phyloP scores from a whole-genome alignment of 2,888 invertebrate genomes.

The Calliopum simillimum region DNA sequence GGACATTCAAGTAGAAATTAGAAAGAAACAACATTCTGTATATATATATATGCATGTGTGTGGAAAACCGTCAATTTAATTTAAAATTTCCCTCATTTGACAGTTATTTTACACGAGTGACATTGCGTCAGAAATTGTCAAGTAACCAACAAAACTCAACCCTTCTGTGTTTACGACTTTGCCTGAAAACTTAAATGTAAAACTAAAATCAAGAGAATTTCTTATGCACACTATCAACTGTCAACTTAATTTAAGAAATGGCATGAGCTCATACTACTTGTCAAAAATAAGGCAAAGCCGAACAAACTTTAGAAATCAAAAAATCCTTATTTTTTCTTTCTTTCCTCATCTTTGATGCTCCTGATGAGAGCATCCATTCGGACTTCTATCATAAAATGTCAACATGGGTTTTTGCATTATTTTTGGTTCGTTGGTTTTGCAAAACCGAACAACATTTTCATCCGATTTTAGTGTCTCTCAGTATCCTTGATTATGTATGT shows the following conservation, averaged over 20 bases:
- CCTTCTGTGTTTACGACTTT: too few species aligned
- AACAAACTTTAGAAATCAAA: too few species aligned
- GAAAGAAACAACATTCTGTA: constrained; percentile 12
- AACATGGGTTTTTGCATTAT: neutral
- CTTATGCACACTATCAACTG: too few species aligned
- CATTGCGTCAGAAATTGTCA: too few species aligned
- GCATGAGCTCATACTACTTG: too few species aligned
- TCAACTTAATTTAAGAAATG: too few species aligned
- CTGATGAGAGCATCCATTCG: neutral
- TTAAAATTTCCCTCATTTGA: constrained; percentile 40
- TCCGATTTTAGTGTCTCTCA: constrained; percentile 17
- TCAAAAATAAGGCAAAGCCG: too few species aligned
- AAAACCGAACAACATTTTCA: constrained; percentile 44
- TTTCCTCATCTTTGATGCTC: neutral
- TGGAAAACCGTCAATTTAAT: constrained; percentile 21
- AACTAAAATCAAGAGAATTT: too few species aligned
- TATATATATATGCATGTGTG: neutral
- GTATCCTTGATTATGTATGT: neutral
- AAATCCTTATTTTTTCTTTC: too few species aligned
- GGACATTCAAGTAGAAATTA: constrained; percentile 30
- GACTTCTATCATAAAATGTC: too few species aligned
- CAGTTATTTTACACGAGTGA: constrained; percentile 7
- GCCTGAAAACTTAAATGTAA: too few species aligned
- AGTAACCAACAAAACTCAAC: too few species aligned
- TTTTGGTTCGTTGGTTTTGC: constrained; percentile 41